Base-by-base conservation (phyloP, 2,113 vertebrate species). In the Verasper variegatus region DNA sequence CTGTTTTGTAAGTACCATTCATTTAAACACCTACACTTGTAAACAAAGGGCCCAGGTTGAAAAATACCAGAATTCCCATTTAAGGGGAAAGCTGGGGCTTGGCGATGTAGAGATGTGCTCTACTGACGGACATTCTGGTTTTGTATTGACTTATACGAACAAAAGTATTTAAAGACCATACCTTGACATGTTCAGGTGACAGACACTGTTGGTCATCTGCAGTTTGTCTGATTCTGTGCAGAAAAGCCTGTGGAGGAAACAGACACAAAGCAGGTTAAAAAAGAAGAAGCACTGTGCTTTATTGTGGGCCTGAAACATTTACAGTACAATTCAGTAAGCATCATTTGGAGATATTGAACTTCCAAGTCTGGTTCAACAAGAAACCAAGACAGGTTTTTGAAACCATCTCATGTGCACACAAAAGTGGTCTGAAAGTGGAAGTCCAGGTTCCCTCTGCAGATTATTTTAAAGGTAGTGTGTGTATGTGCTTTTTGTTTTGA, bases 181-280 rank as follows among this genome's bases (percentile, higher is more conserved):
- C 98, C 98, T 98, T 99, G 75, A 98, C 95, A 3, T 99, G 96
- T 89, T 99, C 98, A 21, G 97, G 96, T 2, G 97, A 96, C 72
- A 99, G 96, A 84, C 96, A 97, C 87, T 97, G 98, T 85, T 98
- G 97, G 87, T 97, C 96, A 0, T 94, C 95, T 74, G 94, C 92
- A 0, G 96, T 98, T 92, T 99, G 97, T 79, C 93, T 94, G 88
- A 99, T 97, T 78, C 98, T 94, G 47, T 97, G 95, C 87, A 99
- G 94, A 93, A 99, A 99, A 0, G 97, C 97, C 98, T 99, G 82
- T 1, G 45, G 45, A 80, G 20, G 77, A 82, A 76, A 40, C 65
- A 63, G 71, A 45, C 66, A 71, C 56, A 55, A 74, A 67, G 47
- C 40, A 55, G 9, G 17, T 71, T 37, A 49, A 72, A 74, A 52